Percentiles rank a stretch among this genome's conserved stretches.
phyloP scores from a whole-genome alignment of 2,797 vertebrate species.

The Kryptolebias ocellatus region DNA sequence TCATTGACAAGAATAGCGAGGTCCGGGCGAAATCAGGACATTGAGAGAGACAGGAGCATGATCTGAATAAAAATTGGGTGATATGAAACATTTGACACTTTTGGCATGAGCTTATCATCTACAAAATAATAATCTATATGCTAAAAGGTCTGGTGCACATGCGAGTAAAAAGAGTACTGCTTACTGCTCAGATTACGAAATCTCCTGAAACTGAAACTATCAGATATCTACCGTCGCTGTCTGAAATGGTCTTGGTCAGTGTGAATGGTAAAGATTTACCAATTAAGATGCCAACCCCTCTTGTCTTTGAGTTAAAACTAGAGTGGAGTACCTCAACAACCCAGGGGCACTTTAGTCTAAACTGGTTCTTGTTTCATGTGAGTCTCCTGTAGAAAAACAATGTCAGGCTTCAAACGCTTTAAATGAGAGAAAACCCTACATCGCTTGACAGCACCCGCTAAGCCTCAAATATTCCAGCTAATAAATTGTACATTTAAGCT shows the following conservation, averaged over 20 bases:
- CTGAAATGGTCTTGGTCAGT: neutral
- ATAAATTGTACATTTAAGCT: neutral
- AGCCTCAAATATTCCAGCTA: neutral
- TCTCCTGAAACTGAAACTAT: neutral
- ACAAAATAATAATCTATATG: neutral
- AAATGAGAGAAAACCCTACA: neutral
- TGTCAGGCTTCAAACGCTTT: neutral
- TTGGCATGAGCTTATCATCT: neutral
- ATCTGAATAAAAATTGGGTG: neutral
- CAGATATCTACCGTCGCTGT: neutral
- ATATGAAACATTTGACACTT: no score
- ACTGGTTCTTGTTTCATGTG: neutral
- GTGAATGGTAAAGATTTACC: neutral
- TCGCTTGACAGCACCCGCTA: neutral
- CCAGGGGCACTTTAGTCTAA: neutral
- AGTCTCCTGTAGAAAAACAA: neutral
- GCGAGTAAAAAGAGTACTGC: no score
- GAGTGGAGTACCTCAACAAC: neutral
- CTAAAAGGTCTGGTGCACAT: neutral
- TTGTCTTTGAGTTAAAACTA: neutral
- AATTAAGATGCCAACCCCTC: neutral
- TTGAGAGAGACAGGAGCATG: neutral
- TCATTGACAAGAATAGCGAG: neutral
- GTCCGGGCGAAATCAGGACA: neutral
- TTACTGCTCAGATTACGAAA: neutral